phyloP scores from a whole-genome alignment of 2,797 vertebrate genomes.

The Alosa sapidissima region DNA sequence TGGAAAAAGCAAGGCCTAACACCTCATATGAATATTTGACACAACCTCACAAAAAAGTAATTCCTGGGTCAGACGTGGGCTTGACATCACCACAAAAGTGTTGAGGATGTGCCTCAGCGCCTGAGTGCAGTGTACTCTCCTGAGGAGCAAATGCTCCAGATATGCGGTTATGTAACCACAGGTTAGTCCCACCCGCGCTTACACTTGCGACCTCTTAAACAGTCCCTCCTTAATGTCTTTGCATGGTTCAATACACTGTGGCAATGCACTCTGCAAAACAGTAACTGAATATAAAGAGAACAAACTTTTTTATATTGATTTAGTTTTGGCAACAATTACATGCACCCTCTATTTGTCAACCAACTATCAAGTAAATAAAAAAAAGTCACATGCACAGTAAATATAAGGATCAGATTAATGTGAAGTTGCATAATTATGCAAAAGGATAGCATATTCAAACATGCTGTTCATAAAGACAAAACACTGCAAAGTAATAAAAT shows the following conservation, averaged over 20 bases:
- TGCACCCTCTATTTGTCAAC: background rate
- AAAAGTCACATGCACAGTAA: background rate
- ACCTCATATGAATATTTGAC: background rate
- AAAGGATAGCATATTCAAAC: background rate
- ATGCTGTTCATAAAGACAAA: background rate
- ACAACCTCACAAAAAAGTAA: background rate
- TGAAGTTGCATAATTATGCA: background rate
- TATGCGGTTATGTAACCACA: constrained; percentile 61
- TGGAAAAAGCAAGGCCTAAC: background rate
- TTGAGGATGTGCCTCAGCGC: background rate
- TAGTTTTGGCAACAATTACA: background rate
- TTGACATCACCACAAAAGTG: background rate
- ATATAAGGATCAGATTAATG: background rate
- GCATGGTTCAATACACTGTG: background rate
- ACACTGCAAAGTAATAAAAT: background rate
- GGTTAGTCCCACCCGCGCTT: background rate
- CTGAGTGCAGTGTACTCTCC: background rate
- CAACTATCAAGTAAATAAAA: background rate
- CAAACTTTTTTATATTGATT: background rate
- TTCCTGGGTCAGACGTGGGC: background rate
- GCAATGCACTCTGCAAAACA: background rate
- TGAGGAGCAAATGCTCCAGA: constrained; percentile 47
- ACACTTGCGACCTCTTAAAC: background rate
- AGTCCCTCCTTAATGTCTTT: background rate
- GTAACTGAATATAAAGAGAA: background rate